Evolutionary conservation across 2,888 invertebrate genomes (phyloP).

Genomic region (Allophyes oxyacanthae): DNA sequence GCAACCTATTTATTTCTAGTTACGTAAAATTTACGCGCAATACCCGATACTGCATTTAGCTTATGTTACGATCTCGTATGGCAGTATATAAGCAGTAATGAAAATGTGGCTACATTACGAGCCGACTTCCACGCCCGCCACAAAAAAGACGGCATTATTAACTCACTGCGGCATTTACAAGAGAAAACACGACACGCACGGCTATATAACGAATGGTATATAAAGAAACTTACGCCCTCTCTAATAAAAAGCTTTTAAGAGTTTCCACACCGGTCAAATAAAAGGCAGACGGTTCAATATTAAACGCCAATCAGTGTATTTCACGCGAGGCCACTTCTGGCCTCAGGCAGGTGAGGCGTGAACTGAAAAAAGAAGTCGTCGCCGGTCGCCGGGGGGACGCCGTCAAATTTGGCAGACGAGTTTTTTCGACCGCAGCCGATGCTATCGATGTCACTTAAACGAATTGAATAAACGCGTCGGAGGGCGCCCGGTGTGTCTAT

Average conservation of each 20-base stretch:
- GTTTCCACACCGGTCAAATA: slow-evolving; percentile 60
- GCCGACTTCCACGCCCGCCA: slow-evolving; percentile 20
- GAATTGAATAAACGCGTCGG: slow-evolving; percentile 86
- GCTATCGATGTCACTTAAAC: slow-evolving; percentile 89
- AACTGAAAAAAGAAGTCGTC: slow-evolving; percentile 81
- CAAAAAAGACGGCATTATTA: slow-evolving; percentile 21
- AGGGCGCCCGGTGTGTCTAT: slow-evolving; percentile 72
- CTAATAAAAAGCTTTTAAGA: slow-evolving; percentile 62
- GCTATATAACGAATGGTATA: slow-evolving; percentile 50
- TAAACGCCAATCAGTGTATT: slow-evolving; percentile 83
- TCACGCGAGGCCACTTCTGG: slow-evolving; percentile 74
- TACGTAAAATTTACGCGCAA: slow-evolving; percentile 90
- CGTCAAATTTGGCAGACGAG: slow-evolving; percentile 83
- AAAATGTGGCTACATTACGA: slow-evolving; percentile 52
- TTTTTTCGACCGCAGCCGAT: slow-evolving; percentile 84
- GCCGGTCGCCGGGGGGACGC: slow-evolving; percentile 69
- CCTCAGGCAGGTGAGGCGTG: slow-evolving; percentile 81
- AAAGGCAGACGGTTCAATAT: slow-evolving; percentile 72
- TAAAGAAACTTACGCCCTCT: slow-evolving; percentile 58
- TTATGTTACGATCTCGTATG: slow-evolving; percentile 73
- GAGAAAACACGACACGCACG: slow-evolving; percentile 41
- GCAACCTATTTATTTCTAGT: slow-evolving; percentile 90
- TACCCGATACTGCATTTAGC: slow-evolving; percentile 87
- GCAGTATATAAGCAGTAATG: slow-evolving; percentile 61
- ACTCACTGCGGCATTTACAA: slow-evolving; percentile 18